phyloP scores from a whole-genome alignment of 2,888 invertebrate genomes.

The Xestia ashworthii region DNA sequence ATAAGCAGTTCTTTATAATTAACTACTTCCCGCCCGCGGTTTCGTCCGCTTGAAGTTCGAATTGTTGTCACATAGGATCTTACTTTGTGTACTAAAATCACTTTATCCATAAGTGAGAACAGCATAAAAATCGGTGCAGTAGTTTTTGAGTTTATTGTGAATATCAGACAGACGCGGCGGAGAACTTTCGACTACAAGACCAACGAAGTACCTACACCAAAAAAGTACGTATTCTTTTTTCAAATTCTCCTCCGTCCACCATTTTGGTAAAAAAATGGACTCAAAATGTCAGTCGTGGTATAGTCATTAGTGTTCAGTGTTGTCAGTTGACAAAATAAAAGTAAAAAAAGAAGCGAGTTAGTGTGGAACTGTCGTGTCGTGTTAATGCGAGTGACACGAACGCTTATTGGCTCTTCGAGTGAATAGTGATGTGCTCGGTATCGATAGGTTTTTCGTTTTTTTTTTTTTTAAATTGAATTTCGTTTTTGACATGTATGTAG shows the following conservation, averaged over 20 bases:
- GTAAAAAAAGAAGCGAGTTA: conserved; percentile 37
- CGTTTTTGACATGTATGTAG: background rate
- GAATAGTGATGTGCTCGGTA: conserved; percentile 71
- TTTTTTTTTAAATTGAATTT: background rate
- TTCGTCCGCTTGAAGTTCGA: no score
- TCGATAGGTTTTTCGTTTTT: conserved; percentile 44
- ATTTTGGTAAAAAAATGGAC: conserved; percentile 40
- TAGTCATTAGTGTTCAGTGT: conserved; percentile 50
- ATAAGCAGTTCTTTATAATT: no score
- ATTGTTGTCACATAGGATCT: no score
- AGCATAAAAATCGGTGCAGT: no score
- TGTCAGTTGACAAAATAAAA: conserved; percentile 51
- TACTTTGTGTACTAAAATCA: no score
- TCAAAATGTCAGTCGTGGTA: conserved; percentile 45
- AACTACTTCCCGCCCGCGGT: no score
- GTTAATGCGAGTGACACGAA: conserved; percentile 83
- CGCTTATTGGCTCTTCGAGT: conserved; percentile 80
- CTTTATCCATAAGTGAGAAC: no score
- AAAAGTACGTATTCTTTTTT: background rate
- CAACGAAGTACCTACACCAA: no score
- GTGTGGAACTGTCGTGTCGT: conserved; percentile 73
- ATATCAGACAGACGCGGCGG: no score
- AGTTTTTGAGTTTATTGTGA: no score
- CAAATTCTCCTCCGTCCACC: background rate
- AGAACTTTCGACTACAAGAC: no score